Percentiles rank a stretch among this genome's conserved stretches.
Conservation (phyloP, 2,888 invertebrate species). For the Frankliniella fusca region DNA sequence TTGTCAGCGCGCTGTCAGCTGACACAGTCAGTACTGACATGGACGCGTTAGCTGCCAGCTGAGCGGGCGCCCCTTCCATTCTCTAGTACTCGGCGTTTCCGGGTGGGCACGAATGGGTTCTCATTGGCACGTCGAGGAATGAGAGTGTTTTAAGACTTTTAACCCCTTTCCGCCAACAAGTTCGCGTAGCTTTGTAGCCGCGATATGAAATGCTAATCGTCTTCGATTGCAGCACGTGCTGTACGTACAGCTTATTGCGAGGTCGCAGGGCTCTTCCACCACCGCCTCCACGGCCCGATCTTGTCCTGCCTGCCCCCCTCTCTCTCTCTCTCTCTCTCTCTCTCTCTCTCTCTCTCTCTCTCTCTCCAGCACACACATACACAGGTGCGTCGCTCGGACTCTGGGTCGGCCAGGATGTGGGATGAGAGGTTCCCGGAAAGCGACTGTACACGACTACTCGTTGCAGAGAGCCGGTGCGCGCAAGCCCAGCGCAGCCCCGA, state of each 20-base stretch:
- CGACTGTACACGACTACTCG: background rate
- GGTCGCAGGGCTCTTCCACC: background rate
- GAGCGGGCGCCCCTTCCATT: no score
- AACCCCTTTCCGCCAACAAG: no score
- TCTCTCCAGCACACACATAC: background rate
- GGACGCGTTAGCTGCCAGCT: background rate
- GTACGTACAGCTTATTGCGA: no score
- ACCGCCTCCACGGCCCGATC: background rate
- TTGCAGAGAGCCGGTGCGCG: background rate
- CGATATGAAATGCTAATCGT: no score
- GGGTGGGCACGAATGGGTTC: background rate
- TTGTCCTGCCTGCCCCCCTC: background rate
- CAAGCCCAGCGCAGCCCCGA: background rate
- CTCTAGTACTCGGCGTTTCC: no score
- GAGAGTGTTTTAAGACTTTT: no score
- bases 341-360: no score
- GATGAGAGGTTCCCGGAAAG: constrained; percentile 14
- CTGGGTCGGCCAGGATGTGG: background rate
- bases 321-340: no score
- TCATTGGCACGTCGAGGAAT: no score
- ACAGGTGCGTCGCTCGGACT: background rate
- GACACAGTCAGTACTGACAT: background rate
- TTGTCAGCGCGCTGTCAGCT: background rate
- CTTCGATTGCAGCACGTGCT: no score
- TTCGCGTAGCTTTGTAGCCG: no score